Evolutionary conservation across 2,797 vertebrate species (phyloP).

Genomic region (Squalus acanthias): DNA sequence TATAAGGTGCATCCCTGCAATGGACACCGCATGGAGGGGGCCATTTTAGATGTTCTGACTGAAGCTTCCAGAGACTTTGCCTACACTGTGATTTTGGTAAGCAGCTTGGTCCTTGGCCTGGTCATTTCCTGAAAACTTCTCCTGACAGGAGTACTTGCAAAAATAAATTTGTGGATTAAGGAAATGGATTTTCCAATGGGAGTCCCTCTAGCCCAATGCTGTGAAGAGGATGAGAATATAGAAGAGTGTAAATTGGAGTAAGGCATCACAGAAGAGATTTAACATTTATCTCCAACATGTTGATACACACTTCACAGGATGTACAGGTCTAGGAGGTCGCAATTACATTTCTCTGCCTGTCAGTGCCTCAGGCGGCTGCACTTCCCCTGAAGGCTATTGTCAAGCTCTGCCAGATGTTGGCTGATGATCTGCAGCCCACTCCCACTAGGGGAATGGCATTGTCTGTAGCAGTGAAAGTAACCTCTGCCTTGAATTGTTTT

Average conservation of each 20-base stretch:
- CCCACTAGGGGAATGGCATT: neutral
- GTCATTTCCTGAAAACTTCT: neutral
- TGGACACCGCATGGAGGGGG: neutral
- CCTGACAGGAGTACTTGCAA: neutral
- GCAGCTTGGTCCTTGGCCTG: neutral
- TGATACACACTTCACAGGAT: too few relatives aligned
- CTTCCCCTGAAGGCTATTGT: neutral
- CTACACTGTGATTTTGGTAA: neutral
- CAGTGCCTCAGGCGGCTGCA: neutral
- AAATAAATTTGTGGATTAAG: neutral
- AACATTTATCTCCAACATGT: too few relatives aligned
- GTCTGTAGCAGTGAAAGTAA: neutral
- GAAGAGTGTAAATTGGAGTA: neutral
- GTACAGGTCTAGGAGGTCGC: too few relatives aligned
- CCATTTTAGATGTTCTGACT: neutral
- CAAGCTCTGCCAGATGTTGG: neutral
- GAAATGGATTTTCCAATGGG: neutral
- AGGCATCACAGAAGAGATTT: neutral
- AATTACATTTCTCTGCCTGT: too few relatives aligned
- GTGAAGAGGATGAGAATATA: neutral
- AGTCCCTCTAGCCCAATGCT: neutral
- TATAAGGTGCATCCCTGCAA: neutral
- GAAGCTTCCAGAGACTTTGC: neutral
- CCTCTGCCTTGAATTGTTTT: neutral
- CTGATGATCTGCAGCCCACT: neutral